Evolutionary conservation across 2,113 vertebrate genomes (phyloP).

Genomic region (Emydocephalus ijimae): DNA sequence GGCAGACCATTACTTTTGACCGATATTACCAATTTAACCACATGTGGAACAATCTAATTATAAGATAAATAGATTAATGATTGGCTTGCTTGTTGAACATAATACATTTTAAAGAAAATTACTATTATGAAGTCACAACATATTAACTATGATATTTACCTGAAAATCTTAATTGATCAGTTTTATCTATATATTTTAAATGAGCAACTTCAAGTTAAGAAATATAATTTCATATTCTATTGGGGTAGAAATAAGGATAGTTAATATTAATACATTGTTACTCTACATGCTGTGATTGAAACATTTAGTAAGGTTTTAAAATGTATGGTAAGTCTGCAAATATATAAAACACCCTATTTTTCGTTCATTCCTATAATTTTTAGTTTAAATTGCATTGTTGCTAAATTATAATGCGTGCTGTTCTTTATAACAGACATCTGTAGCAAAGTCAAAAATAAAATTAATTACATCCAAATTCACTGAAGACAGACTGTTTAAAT

Average conservation of each 20-base stretch:
- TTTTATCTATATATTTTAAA: not conserved
- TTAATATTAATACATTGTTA: not conserved
- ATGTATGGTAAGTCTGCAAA: not conserved
- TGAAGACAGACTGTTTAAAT: not conserved
- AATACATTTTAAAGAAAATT: not conserved
- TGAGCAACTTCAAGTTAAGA: not conserved
- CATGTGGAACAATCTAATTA: conserved; percentile 85
- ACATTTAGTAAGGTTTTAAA: not conserved
- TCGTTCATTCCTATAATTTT: too few species aligned
- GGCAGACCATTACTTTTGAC: conserved; percentile 84
- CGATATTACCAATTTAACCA: conserved; percentile 83
- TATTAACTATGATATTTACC: not conserved
- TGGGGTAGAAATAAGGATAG: not conserved
- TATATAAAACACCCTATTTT: rapidly evolving
- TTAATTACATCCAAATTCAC: not conserved
- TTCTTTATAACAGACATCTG: not conserved
- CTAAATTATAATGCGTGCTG: not conserved
- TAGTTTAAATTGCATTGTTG: not conserved
- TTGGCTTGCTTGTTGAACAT: not conserved
- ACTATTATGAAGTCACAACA: not conserved
- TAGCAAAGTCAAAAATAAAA: not conserved
- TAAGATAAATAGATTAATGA: conserved; percentile 4
- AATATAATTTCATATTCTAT: not conserved
- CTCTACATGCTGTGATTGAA: not conserved
- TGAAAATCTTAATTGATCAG: not conserved